phyloP scores from a whole-genome alignment of 2,113 vertebrate species.

The Periophthalmodon schlosseri region DNA sequence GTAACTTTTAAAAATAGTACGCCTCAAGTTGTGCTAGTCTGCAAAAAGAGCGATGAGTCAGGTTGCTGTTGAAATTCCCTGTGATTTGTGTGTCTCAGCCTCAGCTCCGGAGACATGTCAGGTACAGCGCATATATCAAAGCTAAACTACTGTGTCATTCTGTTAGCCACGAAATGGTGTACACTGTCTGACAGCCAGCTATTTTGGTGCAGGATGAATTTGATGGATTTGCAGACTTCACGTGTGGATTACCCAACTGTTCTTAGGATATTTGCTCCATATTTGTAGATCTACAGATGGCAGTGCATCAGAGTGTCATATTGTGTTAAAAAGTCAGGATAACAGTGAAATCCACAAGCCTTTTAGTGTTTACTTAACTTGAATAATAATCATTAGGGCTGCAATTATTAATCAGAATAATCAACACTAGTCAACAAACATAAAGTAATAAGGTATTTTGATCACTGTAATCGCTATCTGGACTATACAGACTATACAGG shows the following conservation, averaged over 20 bases:
- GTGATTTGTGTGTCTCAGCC: conserved; percentile 42
- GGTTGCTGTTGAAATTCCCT: conserved; percentile 24
- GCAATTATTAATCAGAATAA: too few species aligned
- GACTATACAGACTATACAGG: too few species aligned
- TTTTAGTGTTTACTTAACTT: too few species aligned
- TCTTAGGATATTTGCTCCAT: not conserved
- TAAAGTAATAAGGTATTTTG: too few species aligned
- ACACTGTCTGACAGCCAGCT: not conserved
- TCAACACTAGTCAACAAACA: too few species aligned
- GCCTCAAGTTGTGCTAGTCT: conserved; percentile 25
- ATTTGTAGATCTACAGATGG: not conserved
- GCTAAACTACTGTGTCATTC: conserved; percentile 14
- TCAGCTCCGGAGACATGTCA: not conserved
- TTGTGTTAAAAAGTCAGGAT: not conserved
- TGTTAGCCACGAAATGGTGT: not conserved
- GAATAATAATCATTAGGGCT: too few species aligned
- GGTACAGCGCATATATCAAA: conserved; percentile 39
- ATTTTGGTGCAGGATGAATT: not conserved
- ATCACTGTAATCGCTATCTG: too few species aligned
- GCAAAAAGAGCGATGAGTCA: conserved; percentile 46
- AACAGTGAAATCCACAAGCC: too few species aligned
- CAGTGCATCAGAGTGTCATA: not conserved
- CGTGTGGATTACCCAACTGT: not conserved
- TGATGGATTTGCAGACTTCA: not conserved
- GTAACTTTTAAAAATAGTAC: conserved; percentile 28